Conservation (phyloP, 2,797 vertebrate genomes). For the Mus caroli region DNA sequence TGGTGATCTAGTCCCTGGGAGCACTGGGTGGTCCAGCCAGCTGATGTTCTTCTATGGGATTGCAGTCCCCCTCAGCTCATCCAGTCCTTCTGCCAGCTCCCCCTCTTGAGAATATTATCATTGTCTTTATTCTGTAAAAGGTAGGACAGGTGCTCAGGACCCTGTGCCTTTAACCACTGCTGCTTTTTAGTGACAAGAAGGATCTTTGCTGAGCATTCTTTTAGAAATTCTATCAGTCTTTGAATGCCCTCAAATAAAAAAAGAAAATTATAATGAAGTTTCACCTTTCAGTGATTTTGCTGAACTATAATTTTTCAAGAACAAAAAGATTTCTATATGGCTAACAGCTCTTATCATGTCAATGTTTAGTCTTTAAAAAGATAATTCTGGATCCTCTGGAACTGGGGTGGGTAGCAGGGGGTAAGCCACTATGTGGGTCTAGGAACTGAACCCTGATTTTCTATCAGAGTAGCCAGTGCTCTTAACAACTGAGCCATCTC, state of each 20-base stretch:
- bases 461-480: not conserved
- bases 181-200: not conserved
- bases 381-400: not conserved
- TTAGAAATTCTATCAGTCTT: not conserved
- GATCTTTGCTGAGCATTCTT: conserved; percentile 32
- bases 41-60: too few relatives aligned
- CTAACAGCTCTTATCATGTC: conserved; percentile 12
- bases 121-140: conserved; percentile 12
- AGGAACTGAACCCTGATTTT: not conserved
- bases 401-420: not conserved
- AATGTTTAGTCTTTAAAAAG: conserved; percentile 46
- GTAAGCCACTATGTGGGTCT: not conserved
- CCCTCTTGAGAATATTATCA: not conserved
- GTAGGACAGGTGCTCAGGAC: not conserved
- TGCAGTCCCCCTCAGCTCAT: too few relatives aligned
- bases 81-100: too few relatives aligned
- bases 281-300: conserved; percentile 35
- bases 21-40: too few relatives aligned
- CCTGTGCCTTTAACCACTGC: not conserved
- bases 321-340: not conserved
- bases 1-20: too few relatives aligned
- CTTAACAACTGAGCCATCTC: not conserved
- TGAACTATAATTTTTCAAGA: conserved; percentile 28
- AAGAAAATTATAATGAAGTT: not conserved
- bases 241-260: conserved; percentile 25